Percentiles rank a stretch among this genome's conserved stretches.
Conservation (phyloP, 2,113 vertebrate species). For the Balaeniceps rex region DNA sequence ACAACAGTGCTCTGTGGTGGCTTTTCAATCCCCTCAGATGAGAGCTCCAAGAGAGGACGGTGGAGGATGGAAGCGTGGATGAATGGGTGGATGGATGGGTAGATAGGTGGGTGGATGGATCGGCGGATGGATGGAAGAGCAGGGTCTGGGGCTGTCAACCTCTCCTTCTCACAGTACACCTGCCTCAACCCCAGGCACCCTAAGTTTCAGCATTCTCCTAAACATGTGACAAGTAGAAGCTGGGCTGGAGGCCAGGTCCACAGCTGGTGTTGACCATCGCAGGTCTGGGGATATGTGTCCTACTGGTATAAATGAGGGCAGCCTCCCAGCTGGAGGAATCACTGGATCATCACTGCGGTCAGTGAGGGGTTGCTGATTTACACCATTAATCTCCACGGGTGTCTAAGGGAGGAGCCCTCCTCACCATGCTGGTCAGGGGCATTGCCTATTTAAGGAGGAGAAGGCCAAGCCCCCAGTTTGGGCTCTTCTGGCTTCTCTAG, state of each 20-base stretch:
- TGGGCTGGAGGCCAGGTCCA: background rate
- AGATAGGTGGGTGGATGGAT: rapidly evolving
- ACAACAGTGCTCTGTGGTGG: background rate
- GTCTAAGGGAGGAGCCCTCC: background rate
- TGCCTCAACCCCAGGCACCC: background rate
- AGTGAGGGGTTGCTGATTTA: background rate
- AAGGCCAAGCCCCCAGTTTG: rapidly evolving
- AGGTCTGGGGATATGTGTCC: background rate
- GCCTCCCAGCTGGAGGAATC: background rate
- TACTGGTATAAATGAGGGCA: background rate
- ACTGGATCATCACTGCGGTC: background rate
- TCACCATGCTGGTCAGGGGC: background rate
- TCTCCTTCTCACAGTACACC: background rate
- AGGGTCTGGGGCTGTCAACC: background rate
- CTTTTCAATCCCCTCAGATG: background rate
- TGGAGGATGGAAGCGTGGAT: background rate
- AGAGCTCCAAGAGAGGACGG: background rate
- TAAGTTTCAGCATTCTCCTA: background rate
- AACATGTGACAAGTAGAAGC: background rate
- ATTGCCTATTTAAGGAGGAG: background rate
- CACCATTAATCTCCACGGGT: background rate
- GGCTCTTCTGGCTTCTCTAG: background rate
- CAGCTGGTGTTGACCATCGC: background rate
- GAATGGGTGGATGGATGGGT: too few species aligned
- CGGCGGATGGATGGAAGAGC: background rate